phyloP scores from a whole-genome alignment of 2,113 vertebrate species.

The Centropristis striata region DNA sequence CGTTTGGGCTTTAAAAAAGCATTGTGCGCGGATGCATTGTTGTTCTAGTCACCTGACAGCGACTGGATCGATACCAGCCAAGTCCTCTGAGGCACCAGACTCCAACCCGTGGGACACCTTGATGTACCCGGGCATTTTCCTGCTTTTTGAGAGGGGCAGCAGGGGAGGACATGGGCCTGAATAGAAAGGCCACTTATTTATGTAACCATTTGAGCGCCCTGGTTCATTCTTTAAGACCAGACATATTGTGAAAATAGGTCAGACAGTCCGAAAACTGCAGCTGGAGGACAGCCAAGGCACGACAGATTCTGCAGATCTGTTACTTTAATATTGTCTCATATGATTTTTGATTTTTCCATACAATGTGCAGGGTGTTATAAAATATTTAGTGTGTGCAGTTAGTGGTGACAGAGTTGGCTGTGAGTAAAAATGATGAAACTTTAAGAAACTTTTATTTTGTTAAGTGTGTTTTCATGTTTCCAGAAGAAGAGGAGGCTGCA shows the following conservation, averaged over 20 bases:
- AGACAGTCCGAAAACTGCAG: slow-evolving; percentile 65
- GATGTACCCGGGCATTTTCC: slow-evolving; percentile 58
- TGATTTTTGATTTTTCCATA: not conserved
- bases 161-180: slow-evolving; percentile 72
- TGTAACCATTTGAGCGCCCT: slow-evolving; percentile 62
- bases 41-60: slow-evolving; percentile 61
- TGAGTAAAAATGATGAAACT: not conserved
- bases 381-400: not conserved
- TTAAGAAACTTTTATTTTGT: slow-evolving; percentile 1
- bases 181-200: slow-evolving; percentile 79
- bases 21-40: slow-evolving; percentile 41
- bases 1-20: slow-evolving; percentile 35
- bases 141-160: slow-evolving; percentile 55
- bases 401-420: too few relatives aligned
- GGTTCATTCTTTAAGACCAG: slow-evolving; percentile 60
- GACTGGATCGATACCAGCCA: slow-evolving; percentile 49
- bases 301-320: slow-evolving; percentile 36
- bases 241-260: slow-evolving; percentile 79
- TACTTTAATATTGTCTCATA: slow-evolving; percentile 10
- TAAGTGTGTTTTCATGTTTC: slow-evolving; percentile 50
- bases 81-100: slow-evolving; percentile 43
- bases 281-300: slow-evolving; percentile 34
- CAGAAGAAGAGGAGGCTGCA: slow-evolving; percentile 64
- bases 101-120: slow-evolving; percentile 58
- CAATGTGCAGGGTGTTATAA: not conserved